Conservation (phyloP, 2,888 invertebrate species). For the Hemaris fuciformis region DNA sequence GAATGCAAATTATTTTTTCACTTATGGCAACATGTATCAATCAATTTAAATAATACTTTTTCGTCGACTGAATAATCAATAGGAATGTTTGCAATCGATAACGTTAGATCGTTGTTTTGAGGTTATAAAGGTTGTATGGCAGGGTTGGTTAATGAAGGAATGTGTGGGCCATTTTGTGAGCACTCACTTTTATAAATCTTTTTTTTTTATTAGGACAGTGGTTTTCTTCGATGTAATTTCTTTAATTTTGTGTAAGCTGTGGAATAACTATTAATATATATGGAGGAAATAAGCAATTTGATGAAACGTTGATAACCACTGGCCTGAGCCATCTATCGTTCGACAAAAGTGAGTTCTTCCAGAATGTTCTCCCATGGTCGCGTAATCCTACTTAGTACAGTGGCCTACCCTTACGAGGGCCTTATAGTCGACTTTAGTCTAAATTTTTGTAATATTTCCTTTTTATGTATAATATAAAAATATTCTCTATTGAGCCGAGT, state of each 20-base stretch:
- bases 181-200: neutral
- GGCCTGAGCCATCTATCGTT: neutral
- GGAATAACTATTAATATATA: no score
- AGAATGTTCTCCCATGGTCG: neutral
- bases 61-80: neutral
- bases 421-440: constrained; percentile 28
- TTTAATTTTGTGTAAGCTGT: neutral
- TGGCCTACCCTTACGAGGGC: constrained; percentile 24
- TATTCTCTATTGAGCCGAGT: neutral
- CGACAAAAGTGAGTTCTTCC: neutral
- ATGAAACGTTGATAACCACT: neutral
- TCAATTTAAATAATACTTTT: constrained; percentile 2
- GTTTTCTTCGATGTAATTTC: neutral
- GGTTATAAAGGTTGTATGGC: neutral
- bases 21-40: neutral
- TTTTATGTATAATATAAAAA: constrained; percentile 11
- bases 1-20: neutral
- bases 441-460: constrained; percentile 15
- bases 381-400: constrained; percentile 1
- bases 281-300: neutral
- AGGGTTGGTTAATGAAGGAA: neutral
- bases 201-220: neutral
- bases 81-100: neutral
- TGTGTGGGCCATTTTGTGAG: neutral
- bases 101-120: neutral